These are phyloP conservation scores for Ophioninae sp. DNA, from an alignment of 2,888 invertebrate species.

Conservation along the genomic window DNA sequence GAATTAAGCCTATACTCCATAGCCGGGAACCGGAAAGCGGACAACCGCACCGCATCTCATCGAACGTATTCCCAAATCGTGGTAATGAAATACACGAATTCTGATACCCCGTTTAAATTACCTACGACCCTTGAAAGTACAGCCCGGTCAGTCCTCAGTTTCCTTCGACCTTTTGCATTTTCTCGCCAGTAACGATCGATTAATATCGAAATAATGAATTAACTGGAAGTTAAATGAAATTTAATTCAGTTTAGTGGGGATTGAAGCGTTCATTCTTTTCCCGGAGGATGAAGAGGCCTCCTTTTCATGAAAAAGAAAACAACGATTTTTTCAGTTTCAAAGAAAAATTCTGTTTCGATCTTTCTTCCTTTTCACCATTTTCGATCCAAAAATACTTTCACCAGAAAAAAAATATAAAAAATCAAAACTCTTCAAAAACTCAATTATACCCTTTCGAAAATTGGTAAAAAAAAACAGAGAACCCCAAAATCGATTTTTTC, in stretches of 20 bases:
- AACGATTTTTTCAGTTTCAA: no score
- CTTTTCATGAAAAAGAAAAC: slow-evolving; percentile 26
- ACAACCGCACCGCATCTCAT: slow-evolving; percentile 19
- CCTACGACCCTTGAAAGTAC: not conserved
- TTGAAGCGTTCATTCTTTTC: slow-evolving; percentile 34
- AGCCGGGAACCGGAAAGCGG: slow-evolving; percentile 25
- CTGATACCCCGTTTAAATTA: not conserved
- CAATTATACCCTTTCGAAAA: no score
- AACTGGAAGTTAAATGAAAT: not conserved
- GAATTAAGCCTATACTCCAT: slow-evolving; percentile 59
- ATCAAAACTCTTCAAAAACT: no score
- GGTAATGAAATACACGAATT: slow-evolving; percentile 2
- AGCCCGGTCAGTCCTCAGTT: slow-evolving; percentile 33
- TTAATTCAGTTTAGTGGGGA: slow-evolving; percentile 25
- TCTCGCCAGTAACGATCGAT: slow-evolving; percentile 51
- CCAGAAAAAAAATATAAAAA: no score
- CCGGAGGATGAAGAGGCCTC: slow-evolving; percentile 15
- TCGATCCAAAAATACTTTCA: no score
- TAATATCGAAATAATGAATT: slow-evolving; percentile 41
- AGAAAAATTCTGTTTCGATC: no score
- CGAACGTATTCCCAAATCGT: slow-evolving; percentile 32
- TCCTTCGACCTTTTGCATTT: slow-evolving; percentile 21
- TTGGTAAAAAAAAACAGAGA: no score
- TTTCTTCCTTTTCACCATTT: no score
- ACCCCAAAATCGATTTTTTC: no score